These are phyloP conservation scores for Exocentrus adspersus DNA, from an alignment of 2,888 invertebrate genomes.

Conservation along the genomic window DNA sequence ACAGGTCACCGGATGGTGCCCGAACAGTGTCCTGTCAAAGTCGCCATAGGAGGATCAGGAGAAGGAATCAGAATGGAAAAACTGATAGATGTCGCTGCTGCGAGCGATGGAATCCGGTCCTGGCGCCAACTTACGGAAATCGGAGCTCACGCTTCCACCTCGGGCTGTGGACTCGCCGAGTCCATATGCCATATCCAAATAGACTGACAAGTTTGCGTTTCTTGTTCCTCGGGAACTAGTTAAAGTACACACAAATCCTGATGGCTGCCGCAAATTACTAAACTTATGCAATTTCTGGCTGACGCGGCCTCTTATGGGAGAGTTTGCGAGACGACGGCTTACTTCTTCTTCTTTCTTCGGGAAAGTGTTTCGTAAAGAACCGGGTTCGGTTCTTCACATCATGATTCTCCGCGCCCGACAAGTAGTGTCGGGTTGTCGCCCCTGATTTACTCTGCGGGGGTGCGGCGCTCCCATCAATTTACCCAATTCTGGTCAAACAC, in stretches of 20 bases:
- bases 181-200: slow-evolving; percentile 21
- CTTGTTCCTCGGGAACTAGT: slow-evolving; percentile 28
- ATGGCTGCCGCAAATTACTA: slow-evolving; percentile 15
- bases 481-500: slow-evolving; percentile 51
- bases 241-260: slow-evolving; percentile 12
- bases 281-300: background rate
- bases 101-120: background rate
- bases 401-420: slow-evolving; percentile 48
- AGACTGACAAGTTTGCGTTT: slow-evolving; percentile 30
- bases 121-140: slow-evolving; percentile 21
- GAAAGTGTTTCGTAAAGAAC: no score
- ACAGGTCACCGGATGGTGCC: no score
- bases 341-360: no score
- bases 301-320: background rate
- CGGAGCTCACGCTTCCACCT: slow-evolving; percentile 24
- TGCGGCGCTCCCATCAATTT: slow-evolving; percentile 50
- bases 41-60: no score
- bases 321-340: no score
- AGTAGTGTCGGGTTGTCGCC: slow-evolving; percentile 49
- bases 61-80: no score
- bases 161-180: slow-evolving; percentile 18
- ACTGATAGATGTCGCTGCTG: no score
- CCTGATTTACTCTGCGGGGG: slow-evolving; percentile 51
- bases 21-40: no score
- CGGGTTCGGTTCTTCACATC: no score